Base-by-base conservation (phyloP, 53 echinoderm and acorn worm species). In the Holothuria leucospilota region DNA sequence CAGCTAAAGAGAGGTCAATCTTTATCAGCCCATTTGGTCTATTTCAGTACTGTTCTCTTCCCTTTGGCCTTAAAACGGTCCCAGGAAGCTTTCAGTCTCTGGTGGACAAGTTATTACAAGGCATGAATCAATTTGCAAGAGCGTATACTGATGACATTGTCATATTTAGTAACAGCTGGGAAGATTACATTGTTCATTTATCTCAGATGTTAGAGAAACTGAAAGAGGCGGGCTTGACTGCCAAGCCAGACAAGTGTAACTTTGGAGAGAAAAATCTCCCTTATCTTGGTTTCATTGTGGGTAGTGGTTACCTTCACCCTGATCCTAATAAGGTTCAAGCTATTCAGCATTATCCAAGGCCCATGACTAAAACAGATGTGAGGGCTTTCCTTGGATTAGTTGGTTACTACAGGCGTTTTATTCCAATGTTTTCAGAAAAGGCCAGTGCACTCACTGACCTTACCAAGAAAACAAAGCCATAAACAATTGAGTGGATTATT, bases 41-140 rank as follows among this genome's bases (percentile, higher is more conserved):
- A 15, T 95, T 66, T 66, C 41, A 86, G 3, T 95, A 90, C 29
- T 86, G 62, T 39, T 88, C 92, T 0, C 60, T 95, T 82, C 92
- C 92, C 5, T 92, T 95, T 77, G 92, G 95, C 1, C 85, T 95
- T 86, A 74, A 90, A 62, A 93, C 89, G 62, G 75, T 68, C n/a
- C 62, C 85, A 29, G 69, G 81, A 5, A 89, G 91, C 30, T 94
- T 94, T 51, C 89, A 91, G 38, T 51, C 88, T 79, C 30, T 94
- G 2, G 85, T 94, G 59, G 84, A 92, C 52, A 59, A 74, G 10
- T 80, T 94, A 13, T 62, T 94, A 59, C 38, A 60, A 3, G 88
- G 85, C 7, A 63, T 71, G 71, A 71, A 39, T 71, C 29, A 39
- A 71, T 14, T 71, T 71, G 71, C 71, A 20, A 71, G 72, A 71